Evolutionary conservation across 2,888 invertebrate species (phyloP).

Genomic region (Epiperipatus broadwayi): DNA sequence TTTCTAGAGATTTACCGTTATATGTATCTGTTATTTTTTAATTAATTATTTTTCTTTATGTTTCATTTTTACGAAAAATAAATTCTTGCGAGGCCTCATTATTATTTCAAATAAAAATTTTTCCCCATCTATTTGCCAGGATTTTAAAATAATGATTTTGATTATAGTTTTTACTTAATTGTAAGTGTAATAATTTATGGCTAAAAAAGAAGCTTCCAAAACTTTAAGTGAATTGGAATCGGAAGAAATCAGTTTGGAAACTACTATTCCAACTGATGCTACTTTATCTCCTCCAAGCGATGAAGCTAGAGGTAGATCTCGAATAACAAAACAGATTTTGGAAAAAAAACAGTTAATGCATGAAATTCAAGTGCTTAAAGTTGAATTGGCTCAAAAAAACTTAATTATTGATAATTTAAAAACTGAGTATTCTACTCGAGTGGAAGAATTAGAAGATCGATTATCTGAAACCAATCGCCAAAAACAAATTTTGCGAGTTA

Average conservation of each 20-base stretch:
- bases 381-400: slow-evolving; percentile 28
- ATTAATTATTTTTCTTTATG: no score
- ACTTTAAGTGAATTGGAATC: slow-evolving; percentile 16
- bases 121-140: no score
- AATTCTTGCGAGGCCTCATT: no score
- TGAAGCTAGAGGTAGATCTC: slow-evolving; percentile 19
- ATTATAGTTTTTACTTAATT: no score
- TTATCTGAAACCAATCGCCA: slow-evolving; percentile 26
- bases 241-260: slow-evolving; percentile 27
- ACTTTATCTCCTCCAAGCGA: slow-evolving; percentile 26
- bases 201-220: no score
- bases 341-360: slow-evolving; percentile 28
- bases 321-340: slow-evolving; percentile 24
- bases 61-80: no score
- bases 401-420: slow-evolving; percentile 27
- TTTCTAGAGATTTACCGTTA: no score
- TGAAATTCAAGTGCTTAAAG: slow-evolving; percentile 28
- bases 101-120: no score
- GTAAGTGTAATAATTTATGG: no score
- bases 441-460: slow-evolving; percentile 28
- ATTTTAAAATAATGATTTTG: no score
- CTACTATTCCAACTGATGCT: slow-evolving; percentile 27
- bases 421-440: slow-evolving; percentile 24
- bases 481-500: slow-evolving; percentile 26
- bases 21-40: no score